Conservation (phyloP, 1,140 invertebrate genomes). For the Nymphalis io region DNA sequence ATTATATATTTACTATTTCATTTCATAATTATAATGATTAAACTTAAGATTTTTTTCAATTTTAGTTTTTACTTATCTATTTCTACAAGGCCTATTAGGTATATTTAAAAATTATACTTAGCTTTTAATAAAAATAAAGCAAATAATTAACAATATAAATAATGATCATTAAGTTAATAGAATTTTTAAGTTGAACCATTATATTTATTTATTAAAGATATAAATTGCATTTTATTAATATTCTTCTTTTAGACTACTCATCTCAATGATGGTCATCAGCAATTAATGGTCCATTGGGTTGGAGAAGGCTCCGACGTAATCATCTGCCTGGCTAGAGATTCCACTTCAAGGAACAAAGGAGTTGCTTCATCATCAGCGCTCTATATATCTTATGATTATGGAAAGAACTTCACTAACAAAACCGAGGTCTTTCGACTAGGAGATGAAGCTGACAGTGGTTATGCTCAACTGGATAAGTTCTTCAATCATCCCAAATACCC, state of each 20-base stretch:
- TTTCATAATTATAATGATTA: too few species aligned
- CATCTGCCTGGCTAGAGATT: constrained; percentile 90
- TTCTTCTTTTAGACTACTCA: constrained; percentile 81
- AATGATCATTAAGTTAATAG: too few species aligned
- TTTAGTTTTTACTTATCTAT: too few species aligned
- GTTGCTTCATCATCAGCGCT: constrained; percentile 84
- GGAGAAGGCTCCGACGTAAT: constrained; percentile 92
- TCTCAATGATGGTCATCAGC: constrained; percentile 92
- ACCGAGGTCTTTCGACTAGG: constrained; percentile 84
- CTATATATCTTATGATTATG: constrained; percentile 93
- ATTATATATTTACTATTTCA: too few species aligned
- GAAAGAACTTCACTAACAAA: constrained; percentile 88
- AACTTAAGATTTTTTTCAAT: too few species aligned
- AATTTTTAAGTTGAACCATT: too few species aligned
- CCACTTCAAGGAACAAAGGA: constrained; percentile 74
- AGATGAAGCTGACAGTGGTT: constrained; percentile 75
- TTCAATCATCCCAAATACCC: constrained; percentile 90
- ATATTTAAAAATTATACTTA: too few species aligned
- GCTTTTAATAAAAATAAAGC: too few species aligned
- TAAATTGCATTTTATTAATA: not conserved
- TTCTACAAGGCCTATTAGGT: too few species aligned
- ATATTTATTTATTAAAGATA: too few species aligned
- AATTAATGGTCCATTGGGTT: constrained; percentile 94
- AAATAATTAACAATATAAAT: too few species aligned
- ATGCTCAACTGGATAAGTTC: constrained; percentile 90